phyloP scores from a whole-genome alignment of 2,888 invertebrate genomes.

The Glaucopsyche alexis region DNA sequence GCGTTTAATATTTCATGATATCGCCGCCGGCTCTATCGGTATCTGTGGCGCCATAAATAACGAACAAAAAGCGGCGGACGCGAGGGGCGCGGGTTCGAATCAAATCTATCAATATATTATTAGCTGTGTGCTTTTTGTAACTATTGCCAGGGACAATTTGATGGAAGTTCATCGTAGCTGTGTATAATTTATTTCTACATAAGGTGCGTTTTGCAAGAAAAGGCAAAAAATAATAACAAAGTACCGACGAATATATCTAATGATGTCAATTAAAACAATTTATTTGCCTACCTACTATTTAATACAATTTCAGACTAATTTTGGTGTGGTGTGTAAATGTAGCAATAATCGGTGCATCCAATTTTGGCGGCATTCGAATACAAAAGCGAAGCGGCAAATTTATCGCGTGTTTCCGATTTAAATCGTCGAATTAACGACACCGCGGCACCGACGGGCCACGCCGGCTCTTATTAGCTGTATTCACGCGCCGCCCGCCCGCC shows the following conservation, averaged over 20 bases:
- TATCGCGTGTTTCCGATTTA: slow-evolving; percentile 75
- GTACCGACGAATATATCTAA: no score
- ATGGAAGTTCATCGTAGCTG: not conserved
- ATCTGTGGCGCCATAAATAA: slow-evolving; percentile 74
- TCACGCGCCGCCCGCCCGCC: slow-evolving; percentile 51
- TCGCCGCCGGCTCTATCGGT: slow-evolving; percentile 69
- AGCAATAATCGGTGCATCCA: slow-evolving; percentile 44
- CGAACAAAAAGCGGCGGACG: slow-evolving; percentile 62
- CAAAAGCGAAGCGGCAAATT: slow-evolving; percentile 69
- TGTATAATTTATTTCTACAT: not conserved
- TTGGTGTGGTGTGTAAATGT: slow-evolving; percentile 37
- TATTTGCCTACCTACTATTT: not conserved
- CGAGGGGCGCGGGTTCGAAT: slow-evolving; percentile 57
- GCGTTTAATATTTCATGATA: slow-evolving; percentile 80
- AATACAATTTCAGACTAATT: slow-evolving; percentile 15
- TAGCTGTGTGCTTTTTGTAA: slow-evolving; percentile 55
- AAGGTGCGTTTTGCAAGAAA: not conserved
- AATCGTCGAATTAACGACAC: slow-evolving; percentile 74
- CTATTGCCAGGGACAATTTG: slow-evolving; percentile 15
- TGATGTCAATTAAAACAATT: slow-evolving; percentile 22
- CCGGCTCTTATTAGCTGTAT: slow-evolving; percentile 58
- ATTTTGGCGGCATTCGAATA: slow-evolving; percentile 57
- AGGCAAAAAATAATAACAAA: not conserved
- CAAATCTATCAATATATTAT: slow-evolving; percentile 77
- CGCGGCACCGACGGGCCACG: slow-evolving; percentile 51